Percentiles rank a stretch among this genome's conserved stretches.
phyloP scores from a whole-genome alignment of 2,888 invertebrate genomes.

The Drosophila bunnanda region DNA sequence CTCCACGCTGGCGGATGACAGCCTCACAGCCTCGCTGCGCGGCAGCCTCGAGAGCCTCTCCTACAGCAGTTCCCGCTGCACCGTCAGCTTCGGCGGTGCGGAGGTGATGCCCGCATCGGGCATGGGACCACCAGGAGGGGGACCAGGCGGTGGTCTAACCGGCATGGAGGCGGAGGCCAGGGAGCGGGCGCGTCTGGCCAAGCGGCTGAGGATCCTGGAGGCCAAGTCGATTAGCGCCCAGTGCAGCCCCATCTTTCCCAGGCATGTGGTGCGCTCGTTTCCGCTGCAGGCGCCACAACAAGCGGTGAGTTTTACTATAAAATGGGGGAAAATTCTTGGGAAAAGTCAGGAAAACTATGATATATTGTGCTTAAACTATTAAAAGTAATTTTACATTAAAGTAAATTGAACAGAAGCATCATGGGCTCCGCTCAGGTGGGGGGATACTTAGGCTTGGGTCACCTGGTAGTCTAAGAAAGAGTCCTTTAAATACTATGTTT shows the following conservation, averaged over 20 bases:
- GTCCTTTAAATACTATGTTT: neutral
- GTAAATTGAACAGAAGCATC: too few relatives aligned
- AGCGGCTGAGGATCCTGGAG: conserved; percentile 82
- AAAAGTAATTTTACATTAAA: too few relatives aligned
- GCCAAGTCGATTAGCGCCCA: conserved; percentile 85
- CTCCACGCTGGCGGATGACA: conserved; percentile 84
- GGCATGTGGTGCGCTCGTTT: conserved; percentile 69
- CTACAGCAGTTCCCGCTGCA: conserved; percentile 84
- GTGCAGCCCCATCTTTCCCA: conserved; percentile 83
- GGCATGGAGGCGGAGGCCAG: conserved; percentile 71
- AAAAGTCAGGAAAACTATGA: too few relatives aligned
- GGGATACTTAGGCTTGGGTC: too few relatives aligned
- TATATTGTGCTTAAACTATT: too few relatives aligned
- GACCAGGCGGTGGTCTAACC: neutral
- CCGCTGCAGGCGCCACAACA: conserved; percentile 60
- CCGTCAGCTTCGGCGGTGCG: conserved; percentile 83
- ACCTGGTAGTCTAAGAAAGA: too few relatives aligned
- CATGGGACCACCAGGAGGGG: conserved; percentile 18
- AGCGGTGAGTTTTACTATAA: conserved; percentile 37
- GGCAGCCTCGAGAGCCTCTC: conserved; percentile 84
- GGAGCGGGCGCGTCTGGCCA: conserved; percentile 72
- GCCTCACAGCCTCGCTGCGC: conserved; percentile 81
- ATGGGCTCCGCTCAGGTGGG: too few relatives aligned
- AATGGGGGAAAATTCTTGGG: too few relatives aligned
- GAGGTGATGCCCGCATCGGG: conserved; percentile 71